Evolutionary conservation across 1,140 invertebrate genomes (phyloP).

Genomic region (Trachymyrmex cornetzi): DNA sequence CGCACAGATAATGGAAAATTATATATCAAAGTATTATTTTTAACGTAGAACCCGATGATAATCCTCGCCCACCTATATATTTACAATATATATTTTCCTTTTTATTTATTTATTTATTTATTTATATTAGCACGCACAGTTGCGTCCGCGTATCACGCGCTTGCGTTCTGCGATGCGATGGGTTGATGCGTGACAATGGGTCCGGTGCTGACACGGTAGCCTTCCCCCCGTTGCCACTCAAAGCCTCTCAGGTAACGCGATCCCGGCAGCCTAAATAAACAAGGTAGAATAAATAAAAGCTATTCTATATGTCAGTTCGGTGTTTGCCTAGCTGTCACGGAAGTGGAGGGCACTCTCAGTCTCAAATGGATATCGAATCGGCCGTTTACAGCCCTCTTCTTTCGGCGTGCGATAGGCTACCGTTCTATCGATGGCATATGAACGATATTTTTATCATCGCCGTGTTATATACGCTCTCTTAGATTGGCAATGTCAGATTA

Average conservation of each 20-base stretch:
- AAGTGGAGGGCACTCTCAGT: conserved; percentile 75
- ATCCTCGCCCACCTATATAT: not conserved
- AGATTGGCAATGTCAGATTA: conserved; percentile 1
- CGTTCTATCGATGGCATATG: conserved; percentile 31
- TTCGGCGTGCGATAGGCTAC: conserved; percentile 38
- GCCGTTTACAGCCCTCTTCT: conserved; percentile 75
- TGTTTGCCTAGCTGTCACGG: conserved; percentile 84
- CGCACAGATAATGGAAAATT: not conserved
- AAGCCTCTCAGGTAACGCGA: conserved; percentile 82
- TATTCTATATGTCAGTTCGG: conserved; percentile 82
- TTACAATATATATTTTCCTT: not conserved
- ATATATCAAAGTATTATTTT: conserved; percentile 30
- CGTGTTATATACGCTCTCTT: not conserved
- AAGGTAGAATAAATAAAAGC: conserved; percentile 84
- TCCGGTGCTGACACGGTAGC: conserved; percentile 78
- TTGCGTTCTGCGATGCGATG: conserved; percentile 51
- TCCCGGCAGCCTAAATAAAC: conserved; percentile 84
- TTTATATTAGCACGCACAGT: not conserved
- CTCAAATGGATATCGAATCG: conserved; percentile 81
- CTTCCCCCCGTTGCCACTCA: conserved; percentile 76
- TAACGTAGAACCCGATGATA: not conserved
- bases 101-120: conserved; percentile 6
- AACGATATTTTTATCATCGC: conserved; percentile 67
- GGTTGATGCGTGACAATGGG: conserved; percentile 78
- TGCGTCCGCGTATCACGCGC: conserved; percentile 26